These are phyloP conservation scores for Gobiocypris rarus DNA, from an alignment of 2,113 vertebrate species.

Conservation along the genomic window DNA sequence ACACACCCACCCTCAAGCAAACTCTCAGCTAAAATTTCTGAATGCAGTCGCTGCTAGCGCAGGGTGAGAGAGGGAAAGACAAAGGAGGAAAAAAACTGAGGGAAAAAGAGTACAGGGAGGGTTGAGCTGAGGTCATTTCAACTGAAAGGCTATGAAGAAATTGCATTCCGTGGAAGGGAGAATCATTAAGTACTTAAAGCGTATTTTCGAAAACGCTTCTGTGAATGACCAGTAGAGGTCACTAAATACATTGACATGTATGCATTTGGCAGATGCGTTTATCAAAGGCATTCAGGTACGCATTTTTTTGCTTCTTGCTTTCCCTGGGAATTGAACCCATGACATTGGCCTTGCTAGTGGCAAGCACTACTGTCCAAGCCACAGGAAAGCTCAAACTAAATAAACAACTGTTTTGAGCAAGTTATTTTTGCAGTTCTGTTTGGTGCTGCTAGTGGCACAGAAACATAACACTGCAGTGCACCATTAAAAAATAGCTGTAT, in stretches of 20 bases:
- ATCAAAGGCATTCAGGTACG: neutral
- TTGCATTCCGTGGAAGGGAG: neutral
- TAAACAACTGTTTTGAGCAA: neutral
- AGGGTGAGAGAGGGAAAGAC: slow-evolving; percentile 1
- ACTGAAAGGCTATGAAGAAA: neutral
- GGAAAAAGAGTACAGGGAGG: slow-evolving; percentile 24
- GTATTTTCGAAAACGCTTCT: neutral
- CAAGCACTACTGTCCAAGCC: too few relatives aligned
- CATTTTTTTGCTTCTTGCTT: too few relatives aligned
- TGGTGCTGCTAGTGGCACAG: neutral
- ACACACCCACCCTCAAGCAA: slow-evolving; percentile 28
- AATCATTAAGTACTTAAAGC: slow-evolving; percentile 9
- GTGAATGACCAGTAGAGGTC: slow-evolving; percentile 4
- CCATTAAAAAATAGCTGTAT: neutral
- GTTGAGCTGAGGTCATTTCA: slow-evolving; percentile 18
- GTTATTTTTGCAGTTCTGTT: neutral
- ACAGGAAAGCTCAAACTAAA: neutral
- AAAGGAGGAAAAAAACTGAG: neutral
- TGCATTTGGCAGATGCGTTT: neutral
- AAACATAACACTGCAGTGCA: neutral
- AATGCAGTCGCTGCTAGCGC: neutral
- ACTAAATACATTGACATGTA: neutral
- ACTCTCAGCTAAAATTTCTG: slow-evolving; percentile 16
- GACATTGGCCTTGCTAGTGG: too few relatives aligned
- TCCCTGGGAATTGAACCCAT: too few relatives aligned